phyloP scores from a whole-genome alignment of 1,140 invertebrate species.

The Halyomorpha halys region DNA sequence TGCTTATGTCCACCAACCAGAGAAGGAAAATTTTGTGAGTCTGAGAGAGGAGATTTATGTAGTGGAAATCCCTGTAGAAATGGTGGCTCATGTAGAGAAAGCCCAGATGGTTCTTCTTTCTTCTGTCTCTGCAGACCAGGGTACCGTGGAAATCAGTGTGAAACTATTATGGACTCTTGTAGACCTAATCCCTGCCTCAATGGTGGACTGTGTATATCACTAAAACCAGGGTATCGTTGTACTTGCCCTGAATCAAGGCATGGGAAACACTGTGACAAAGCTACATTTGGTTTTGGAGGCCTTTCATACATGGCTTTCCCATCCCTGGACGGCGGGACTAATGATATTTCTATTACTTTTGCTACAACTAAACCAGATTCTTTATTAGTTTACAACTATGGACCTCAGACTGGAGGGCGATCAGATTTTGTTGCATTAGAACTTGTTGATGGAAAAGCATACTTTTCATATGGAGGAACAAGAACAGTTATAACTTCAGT shows the following conservation, averaged over 20 bases:
- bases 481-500: slow-evolving; percentile 73
- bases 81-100: slow-evolving; percentile 79
- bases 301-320: slow-evolving; percentile 83
- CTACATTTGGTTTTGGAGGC: slow-evolving; percentile 78
- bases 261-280: slow-evolving; percentile 79
- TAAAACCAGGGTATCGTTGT: slow-evolving; percentile 76
- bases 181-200: slow-evolving; percentile 80
- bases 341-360: slow-evolving; percentile 83
- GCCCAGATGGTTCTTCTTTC: slow-evolving; percentile 71
- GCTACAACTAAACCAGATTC: slow-evolving; percentile 79
- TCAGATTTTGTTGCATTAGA: slow-evolving; percentile 89
- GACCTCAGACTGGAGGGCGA: slow-evolving; percentile 68
- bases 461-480: slow-evolving; percentile 82
- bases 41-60: slow-evolving; percentile 71
- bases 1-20: slow-evolving; percentile 65
- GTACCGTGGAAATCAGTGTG: slow-evolving; percentile 78
- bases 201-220: slow-evolving; percentile 70
- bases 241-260: slow-evolving; percentile 78
- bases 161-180: slow-evolving; percentile 74
- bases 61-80: slow-evolving; percentile 75
- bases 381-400: slow-evolving; percentile 82
- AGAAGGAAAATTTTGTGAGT: slow-evolving; percentile 74
- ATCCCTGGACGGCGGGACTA: slow-evolving; percentile 70
- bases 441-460: slow-evolving; percentile 64
- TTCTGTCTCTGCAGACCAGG: slow-evolving; percentile 83